Conservation (phyloP, 23 tunicate genomes). For the Botrylloides violaceus region DNA sequence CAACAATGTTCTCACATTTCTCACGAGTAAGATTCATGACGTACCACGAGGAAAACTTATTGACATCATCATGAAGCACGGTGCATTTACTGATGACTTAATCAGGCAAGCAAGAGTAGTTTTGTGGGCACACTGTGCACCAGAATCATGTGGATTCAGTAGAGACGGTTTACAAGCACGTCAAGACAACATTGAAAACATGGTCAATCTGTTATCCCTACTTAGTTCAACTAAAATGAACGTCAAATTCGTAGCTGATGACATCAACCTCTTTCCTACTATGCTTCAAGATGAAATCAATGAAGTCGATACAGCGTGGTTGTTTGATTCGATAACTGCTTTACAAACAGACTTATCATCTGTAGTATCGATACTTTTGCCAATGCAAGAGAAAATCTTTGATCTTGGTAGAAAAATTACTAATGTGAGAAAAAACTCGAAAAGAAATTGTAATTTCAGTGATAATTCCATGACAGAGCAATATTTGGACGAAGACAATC, state of each 20-base stretch:
- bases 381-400: constrained; percentile 30
- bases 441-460: not conserved
- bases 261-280: constrained; percentile 13
- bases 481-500: not conserved
- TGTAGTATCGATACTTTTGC: constrained; percentile 15
- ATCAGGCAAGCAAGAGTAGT: constrained; percentile 21
- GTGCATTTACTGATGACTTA: constrained; percentile 13
- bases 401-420: constrained; percentile 27
- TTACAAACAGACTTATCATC: constrained; percentile 21
- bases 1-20: constrained; percentile 14
- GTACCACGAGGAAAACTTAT: constrained; percentile 18
- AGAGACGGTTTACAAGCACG: constrained; percentile 18
- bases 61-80: constrained; percentile 17
- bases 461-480: constrained; percentile 2
- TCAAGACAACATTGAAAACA: constrained; percentile 21
- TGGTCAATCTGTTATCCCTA: constrained; percentile 20
- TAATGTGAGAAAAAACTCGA: constrained; percentile 14
- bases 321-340: constrained; percentile 17
- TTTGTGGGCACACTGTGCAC: constrained; percentile 29
- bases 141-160: constrained; percentile 19
- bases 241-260: constrained; percentile 22
- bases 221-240: constrained; percentile 21
- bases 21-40: constrained; percentile 14
- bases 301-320: constrained; percentile 15
- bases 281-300: constrained; percentile 25